Conservation (phyloP, 2,113 vertebrate species). For the Grus americana region DNA sequence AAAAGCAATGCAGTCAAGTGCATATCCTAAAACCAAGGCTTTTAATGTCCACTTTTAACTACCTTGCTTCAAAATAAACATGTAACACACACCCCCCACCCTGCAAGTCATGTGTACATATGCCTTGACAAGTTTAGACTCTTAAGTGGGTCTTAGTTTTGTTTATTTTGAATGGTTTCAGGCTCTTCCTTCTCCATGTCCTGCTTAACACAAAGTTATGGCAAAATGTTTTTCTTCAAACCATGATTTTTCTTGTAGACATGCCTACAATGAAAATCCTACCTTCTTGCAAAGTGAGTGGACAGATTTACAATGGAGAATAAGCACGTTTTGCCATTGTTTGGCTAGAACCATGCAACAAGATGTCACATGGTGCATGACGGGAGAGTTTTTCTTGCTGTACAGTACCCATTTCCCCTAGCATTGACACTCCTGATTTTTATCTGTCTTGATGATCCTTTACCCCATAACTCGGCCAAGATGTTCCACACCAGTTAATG, state of each 20-base stretch:
- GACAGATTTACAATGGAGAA: neutral
- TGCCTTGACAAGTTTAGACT: neutral
- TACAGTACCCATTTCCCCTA: neutral
- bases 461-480: neutral
- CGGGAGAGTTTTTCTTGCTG: neutral
- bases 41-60: neutral
- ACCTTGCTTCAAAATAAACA: neutral
- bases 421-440: neutral
- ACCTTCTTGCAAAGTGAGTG: neutral
- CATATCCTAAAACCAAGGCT: neutral
- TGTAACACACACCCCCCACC: neutral
- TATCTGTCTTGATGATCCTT: neutral
- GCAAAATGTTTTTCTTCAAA: neutral
- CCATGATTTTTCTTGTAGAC: neutral
- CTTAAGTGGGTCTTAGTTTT: neutral
- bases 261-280: neutral
- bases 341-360: neutral
- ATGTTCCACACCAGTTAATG: neutral
- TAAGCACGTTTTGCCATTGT: neutral
- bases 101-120: neutral
- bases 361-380: accelerated
- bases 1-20: neutral
- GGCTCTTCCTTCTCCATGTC: neutral
- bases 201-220: neutral
- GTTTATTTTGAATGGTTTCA: neutral